Base-by-base conservation (phyloP, 92 coral and sea anemone species). In the Parazoanthus swiftii region DNA sequence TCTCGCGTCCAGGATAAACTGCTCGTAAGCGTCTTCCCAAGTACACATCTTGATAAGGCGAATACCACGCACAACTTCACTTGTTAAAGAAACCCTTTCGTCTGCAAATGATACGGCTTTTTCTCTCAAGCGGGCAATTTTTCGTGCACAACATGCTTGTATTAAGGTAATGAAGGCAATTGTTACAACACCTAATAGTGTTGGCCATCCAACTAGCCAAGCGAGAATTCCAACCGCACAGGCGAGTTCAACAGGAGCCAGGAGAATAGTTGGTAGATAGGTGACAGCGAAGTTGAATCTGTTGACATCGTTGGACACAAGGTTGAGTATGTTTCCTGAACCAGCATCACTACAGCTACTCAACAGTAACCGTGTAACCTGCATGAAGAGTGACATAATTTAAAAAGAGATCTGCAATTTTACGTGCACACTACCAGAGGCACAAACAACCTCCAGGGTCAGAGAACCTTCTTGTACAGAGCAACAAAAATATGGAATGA, bases 41-140 rank as follows among this genome's bases (percentile, higher is more conserved):
- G 80, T 76, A 42, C 51, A 35, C 80, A 38, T 76, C 46, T 76
- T 76, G 3, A 76, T 54, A 14, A 23, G 51, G 38, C 80, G 80
- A 76, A 76, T 76, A 6, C 80, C 80, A 5, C 80, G 13, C 80
- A 76, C 80, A 38, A 76, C 80, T 39, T 76, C 80, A 38, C 80
- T 43, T 76, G 54, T 76, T 15, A 76, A 16, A 35, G 73, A 66
- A 66, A 66, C 73, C 26, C 73, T 66, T 66, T 66, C 73, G 18
- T 66, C 73, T 66, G 73, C 73, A 66, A 66, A 66, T 66, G 73
- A 66, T 20, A n/a, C 26, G 6, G 73, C 73, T 66, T 66, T 9
- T 66, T 20, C 73, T 1, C 73, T 18, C 73, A 66, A 66, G 14
- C 6, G 13, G n/a, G 73, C 73, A 66, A 76, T 76, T 13, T 18